phyloP scores from a whole-genome alignment of 2,888 invertebrate genomes.

The Taphrorychus bicolor region DNA sequence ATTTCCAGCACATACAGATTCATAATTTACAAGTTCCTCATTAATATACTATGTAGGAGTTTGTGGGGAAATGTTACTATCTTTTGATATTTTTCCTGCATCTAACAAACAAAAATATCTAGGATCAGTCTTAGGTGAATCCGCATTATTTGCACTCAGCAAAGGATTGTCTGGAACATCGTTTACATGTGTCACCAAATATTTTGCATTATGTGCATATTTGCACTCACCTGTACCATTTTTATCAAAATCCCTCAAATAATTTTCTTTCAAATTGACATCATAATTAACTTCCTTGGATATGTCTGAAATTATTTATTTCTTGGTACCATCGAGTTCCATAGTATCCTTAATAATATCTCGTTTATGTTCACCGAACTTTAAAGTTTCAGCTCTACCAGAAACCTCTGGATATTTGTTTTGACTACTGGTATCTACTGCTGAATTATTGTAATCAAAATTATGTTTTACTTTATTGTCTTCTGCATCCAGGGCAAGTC shows the following conservation, averaged over 20 bases:
- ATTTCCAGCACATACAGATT: slow-evolving; percentile 26
- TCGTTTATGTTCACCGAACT: too few species aligned
- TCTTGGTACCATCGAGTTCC: too few species aligned
- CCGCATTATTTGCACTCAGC: slow-evolving; percentile 5
- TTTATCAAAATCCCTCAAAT: not conserved
- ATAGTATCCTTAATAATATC: too few species aligned
- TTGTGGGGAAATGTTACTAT: too few species aligned
- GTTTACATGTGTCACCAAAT: too few species aligned
- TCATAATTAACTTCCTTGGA: not conserved
- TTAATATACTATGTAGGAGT: too few species aligned
- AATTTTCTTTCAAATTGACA: not conserved
- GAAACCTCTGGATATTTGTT: not conserved
- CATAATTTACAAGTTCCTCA: slow-evolving; percentile 12
- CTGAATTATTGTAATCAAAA: not conserved
- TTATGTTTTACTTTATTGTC: slow-evolving; percentile 29
- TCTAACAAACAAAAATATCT: slow-evolving; percentile 16
- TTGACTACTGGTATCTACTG: slow-evolving; percentile 3
- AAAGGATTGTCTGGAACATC: not conserved
- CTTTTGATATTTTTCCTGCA: not conserved
- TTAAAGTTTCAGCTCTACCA: not conserved
- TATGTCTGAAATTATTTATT: too few species aligned
- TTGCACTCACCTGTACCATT: too few species aligned
- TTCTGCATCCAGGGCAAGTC: not conserved
- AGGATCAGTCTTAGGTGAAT: slow-evolving; percentile 22
- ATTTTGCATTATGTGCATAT: not conserved